These are phyloP conservation scores for Cantharis flavilabris DNA, from an alignment of 2,888 invertebrate species.

Conservation along the genomic window DNA sequence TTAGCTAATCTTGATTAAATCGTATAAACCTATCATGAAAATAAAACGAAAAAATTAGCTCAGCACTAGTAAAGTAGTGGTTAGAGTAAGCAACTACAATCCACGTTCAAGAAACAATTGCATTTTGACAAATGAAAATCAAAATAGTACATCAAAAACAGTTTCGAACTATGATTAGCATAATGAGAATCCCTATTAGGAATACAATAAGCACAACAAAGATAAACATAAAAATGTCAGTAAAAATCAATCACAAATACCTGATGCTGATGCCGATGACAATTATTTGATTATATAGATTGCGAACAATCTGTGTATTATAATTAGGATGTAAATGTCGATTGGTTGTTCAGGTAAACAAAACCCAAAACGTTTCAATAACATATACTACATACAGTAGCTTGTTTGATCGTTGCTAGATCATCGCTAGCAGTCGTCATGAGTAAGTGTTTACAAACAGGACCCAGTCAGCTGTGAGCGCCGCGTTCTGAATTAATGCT, in stretches of 20 bases:
- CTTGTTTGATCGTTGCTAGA: constrained; percentile 33
- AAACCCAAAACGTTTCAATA: constrained; percentile 38
- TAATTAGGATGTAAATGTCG: constrained; percentile 28
- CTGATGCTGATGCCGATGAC: neutral
- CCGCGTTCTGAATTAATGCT: constrained; percentile 57
- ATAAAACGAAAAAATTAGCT: neutral
- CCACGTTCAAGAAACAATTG: too few species aligned
- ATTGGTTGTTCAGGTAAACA: constrained; percentile 34
- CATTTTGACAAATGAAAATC: too few species aligned
- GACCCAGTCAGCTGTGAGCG: constrained; percentile 58
- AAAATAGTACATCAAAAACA: neutral
- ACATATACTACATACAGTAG: constrained; percentile 29
- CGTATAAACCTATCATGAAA: too few species aligned
- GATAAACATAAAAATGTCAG: neutral
- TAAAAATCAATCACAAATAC: neutral
- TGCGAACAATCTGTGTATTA: constrained; percentile 23
- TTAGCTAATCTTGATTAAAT: too few species aligned
- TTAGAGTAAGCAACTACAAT: neutral
- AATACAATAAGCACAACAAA: neutral
- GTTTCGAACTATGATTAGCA: neutral
- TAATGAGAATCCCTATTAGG: neutral
- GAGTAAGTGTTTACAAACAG: constrained; percentile 56
- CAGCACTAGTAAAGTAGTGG: neutral
- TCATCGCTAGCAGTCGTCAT: constrained; percentile 38
- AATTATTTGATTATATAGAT: constrained; percentile 1